Evolutionary conservation across 2,113 vertebrate species (phyloP), one percentile per base, ranked within the genome.

Genomic region (Caretta caretta): DNA sequence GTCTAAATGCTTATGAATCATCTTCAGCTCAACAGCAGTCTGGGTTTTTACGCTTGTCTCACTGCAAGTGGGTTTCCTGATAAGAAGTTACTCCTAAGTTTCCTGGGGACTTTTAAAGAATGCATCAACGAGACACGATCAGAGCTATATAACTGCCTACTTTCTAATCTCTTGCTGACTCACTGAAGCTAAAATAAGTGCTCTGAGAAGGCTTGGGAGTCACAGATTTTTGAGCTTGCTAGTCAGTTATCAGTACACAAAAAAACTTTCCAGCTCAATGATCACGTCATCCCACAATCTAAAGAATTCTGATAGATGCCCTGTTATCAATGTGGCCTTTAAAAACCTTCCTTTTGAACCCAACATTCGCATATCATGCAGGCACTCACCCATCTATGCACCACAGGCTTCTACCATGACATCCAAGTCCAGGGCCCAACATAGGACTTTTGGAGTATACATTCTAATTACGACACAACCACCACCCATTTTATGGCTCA

Each of bases 61-160:
- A 38, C 88, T 84, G 65, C 59, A 84, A 88, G 56, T 86, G 75
- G 75, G 16, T 82, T 54, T 79, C 54, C 76, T 31, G 50, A 69
- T 38, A 76, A 82, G 42, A 25, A 35, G 27, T 62, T 8, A 46
- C 86, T 69, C 80, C 93, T 82, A 49, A 72, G 84, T 92, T 92
- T 96, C 86, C 90, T 53, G 75, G 50, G 57, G 57, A 62, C 19
- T 90, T 80, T 90, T 80, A 46, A 54, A 22, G 83, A 94, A 92
- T 12, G 10, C 53, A 10, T 42, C 72, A 94, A 1, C 0, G 0
- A 24, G 31, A 46, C 42, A 51, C 49, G 27, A 46, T 75, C 25
- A 42, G 49, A 89, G 57, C 31, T 91, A 79, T 10, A 69, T 10
- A 80, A 57, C 46, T 79, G 88, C 83, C 89, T 90, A 76, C 75